These are phyloP conservation scores for Corythaixoides concolor DNA, from an alignment of 2,113 vertebrate species.

Conservation along the genomic window DNA sequence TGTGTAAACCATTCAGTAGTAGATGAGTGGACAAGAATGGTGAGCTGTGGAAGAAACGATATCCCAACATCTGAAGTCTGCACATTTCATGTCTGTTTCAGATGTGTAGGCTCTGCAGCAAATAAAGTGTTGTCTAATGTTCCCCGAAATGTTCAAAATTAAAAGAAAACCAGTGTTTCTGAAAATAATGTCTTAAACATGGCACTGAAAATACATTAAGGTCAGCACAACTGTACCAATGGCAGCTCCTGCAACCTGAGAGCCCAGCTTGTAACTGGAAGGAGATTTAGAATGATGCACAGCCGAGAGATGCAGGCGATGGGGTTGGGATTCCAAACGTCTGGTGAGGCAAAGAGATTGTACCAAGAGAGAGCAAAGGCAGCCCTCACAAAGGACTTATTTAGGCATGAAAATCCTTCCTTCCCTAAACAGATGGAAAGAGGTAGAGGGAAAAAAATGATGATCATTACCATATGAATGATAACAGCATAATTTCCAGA, in stretches of 20 bases:
- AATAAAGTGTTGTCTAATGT: not conserved
- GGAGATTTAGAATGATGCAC: fast-evolving
- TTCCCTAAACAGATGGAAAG: not conserved
- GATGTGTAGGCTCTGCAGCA: not conserved
- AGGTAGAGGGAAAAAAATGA: fast-evolving
- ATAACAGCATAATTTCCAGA: not conserved
- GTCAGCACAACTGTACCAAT: not conserved
- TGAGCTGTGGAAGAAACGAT: not conserved
- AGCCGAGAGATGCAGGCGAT: not conserved
- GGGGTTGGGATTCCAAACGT: fast-evolving
- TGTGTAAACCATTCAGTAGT: not conserved
- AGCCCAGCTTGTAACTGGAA: not conserved
- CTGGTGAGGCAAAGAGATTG: not conserved
- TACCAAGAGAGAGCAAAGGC: not conserved
- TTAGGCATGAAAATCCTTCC: not conserved
- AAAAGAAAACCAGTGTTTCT: not conserved
- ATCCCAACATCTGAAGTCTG: not conserved
- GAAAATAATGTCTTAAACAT: not conserved
- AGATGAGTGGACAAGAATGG: not conserved
- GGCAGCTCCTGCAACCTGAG: not conserved
- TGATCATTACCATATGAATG: not conserved
- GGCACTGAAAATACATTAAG: not conserved
- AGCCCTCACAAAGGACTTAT: not conserved
- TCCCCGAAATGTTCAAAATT: not conserved
- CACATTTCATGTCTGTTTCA: not conserved